phyloP scores from a whole-genome alignment of 2,888 invertebrate species.

The Perizoma flavofasciatum region DNA sequence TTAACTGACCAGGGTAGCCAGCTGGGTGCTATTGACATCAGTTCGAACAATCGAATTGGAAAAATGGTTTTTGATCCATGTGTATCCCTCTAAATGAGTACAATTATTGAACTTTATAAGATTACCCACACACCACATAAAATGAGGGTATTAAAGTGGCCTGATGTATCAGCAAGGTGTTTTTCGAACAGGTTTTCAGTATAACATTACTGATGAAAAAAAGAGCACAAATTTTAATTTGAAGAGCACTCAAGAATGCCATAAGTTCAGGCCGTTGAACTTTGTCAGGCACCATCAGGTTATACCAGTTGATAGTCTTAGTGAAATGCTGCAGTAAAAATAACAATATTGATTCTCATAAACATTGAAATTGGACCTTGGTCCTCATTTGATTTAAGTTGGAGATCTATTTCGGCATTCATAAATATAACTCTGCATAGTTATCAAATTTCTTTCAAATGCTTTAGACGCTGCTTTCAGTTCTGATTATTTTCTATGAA shows the following conservation, averaged over 20 bases:
- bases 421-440: not conserved
- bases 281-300: conserved; percentile 26
- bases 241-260: conserved; percentile 22
- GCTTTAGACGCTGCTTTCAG: not conserved
- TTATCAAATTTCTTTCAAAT: not conserved
- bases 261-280: conserved; percentile 34
- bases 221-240: conserved; percentile 28
- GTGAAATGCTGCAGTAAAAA: conserved; percentile 15
- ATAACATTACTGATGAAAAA: conserved; percentile 28
- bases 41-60: conserved; percentile 37
- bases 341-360: conserved; percentile 5
- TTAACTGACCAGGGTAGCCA: conserved; percentile 47
- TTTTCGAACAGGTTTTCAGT: conserved; percentile 46
- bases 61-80: conserved; percentile 33
- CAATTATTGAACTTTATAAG: conserved; percentile 26
- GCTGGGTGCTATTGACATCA: conserved; percentile 43
- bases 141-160: conserved; percentile 36
- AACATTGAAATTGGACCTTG: not conserved
- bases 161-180: conserved; percentile 42
- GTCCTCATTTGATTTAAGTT: too few relatives aligned
- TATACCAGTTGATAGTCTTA: conserved; percentile 25
- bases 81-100: conserved; percentile 28
- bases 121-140: conserved; percentile 25
- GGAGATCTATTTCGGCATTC: too few relatives aligned
- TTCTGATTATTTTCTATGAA: not conserved